phyloP scores from a whole-genome alignment of 2,113 vertebrate genomes.

The Oreotrochilus melanogaster region DNA sequence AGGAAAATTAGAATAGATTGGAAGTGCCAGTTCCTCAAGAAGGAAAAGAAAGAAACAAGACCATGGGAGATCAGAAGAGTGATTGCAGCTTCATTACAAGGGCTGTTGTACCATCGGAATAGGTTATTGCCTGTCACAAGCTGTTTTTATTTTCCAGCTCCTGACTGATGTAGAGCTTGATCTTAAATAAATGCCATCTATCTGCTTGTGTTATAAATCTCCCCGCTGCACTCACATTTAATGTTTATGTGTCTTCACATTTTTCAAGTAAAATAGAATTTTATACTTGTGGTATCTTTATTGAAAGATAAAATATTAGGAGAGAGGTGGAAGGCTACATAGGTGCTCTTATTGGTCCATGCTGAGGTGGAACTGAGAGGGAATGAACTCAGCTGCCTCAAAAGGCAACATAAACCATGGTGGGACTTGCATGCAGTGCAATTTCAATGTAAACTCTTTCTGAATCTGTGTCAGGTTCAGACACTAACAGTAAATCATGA shows the following conservation, averaged over 20 bases:
- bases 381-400: background rate
- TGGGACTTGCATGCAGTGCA: background rate
- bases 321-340: background rate
- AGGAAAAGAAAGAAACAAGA: constrained; percentile 2
- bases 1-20: constrained; percentile 49
- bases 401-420: background rate
- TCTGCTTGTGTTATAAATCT: constrained; percentile 3
- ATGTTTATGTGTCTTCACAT: background rate
- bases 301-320: background rate
- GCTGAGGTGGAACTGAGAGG: background rate
- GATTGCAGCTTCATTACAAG: constrained; percentile 64
- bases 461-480: background rate
- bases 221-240: background rate
- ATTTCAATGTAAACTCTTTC: background rate
- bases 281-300: background rate
- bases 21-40: constrained; percentile 46
- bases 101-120: background rate
- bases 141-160: constrained; percentile 47
- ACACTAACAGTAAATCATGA: background rate
- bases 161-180: constrained; percentile 8
- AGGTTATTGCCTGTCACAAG: constrained; percentile 67
- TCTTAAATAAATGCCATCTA: constrained; percentile 35
- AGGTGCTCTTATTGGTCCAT: background rate
- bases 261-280: constrained; percentile 6
- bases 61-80: constrained; percentile 29